A percentile compares a stretch with the other conserved stretches of the same genome.
These are phyloP conservation scores for Noctua fimbriata DNA, from an alignment of 2,888 invertebrate species.

Conservation along the genomic window DNA sequence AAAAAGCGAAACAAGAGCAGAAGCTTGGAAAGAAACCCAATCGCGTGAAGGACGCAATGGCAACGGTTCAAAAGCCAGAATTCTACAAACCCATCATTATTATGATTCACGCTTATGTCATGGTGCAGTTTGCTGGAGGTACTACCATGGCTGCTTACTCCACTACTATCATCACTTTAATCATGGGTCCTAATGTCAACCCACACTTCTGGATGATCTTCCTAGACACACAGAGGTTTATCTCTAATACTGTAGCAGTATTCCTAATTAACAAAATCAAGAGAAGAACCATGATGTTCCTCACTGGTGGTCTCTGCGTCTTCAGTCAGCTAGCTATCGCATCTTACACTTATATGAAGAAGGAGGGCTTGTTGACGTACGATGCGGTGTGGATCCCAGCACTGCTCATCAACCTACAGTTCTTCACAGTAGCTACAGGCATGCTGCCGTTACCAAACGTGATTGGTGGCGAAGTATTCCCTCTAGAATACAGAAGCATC, in stretches of 20 bases:
- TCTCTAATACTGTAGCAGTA: slow-evolving; percentile 90
- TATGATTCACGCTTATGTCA: slow-evolving; percentile 90
- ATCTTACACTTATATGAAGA: slow-evolving; percentile 78
- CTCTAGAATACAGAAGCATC: slow-evolving; percentile 90
- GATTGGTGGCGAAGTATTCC: slow-evolving; percentile 93
- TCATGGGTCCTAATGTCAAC: slow-evolving; percentile 90
- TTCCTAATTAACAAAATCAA: slow-evolving; percentile 90
- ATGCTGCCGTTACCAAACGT: slow-evolving; percentile 92
- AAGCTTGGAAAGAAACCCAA: slow-evolving; percentile 63
- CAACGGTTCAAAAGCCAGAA: slow-evolving; percentile 79
- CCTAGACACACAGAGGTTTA: slow-evolving; percentile 91
- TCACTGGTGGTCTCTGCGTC: slow-evolving; percentile 90
- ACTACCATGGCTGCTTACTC: slow-evolving; percentile 92
- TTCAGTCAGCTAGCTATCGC: slow-evolving; percentile 89
- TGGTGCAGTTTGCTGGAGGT: slow-evolving; percentile 92
- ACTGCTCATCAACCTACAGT: slow-evolving; percentile 88
- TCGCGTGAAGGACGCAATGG: slow-evolving; percentile 59
- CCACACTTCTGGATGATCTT: slow-evolving; percentile 92
- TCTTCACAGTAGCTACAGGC: slow-evolving; percentile 90
- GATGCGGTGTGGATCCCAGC: slow-evolving; percentile 85
- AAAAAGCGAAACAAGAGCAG: slow-evolving; percentile 67
- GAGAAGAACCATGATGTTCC: slow-evolving; percentile 90
- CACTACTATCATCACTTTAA: slow-evolving; percentile 89
- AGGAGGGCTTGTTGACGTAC: slow-evolving; percentile 70
- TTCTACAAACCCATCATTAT: slow-evolving; percentile 90